Base-by-base conservation (phyloP, 2,888 invertebrate species). In the Limenitis camilla region DNA sequence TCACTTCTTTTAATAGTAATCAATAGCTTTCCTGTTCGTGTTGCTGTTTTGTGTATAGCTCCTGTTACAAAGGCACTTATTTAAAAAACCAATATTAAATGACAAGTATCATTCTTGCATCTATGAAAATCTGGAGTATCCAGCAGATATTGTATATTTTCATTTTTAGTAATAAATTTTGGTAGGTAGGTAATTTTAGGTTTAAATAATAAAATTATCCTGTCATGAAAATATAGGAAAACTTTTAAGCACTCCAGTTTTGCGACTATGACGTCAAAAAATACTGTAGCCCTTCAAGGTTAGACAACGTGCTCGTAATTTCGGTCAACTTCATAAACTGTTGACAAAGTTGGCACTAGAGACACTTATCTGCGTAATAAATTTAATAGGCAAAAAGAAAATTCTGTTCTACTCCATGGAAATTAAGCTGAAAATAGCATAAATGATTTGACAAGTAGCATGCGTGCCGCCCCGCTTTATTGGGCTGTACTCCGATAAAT, bases 401-500 rank as follows among this genome's bases (percentile, higher is more conserved):
- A 52, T 42, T 52, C 46, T 40, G 38, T 52, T 43, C 52, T 57
- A 46, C 46, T 40, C 44, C 54, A 39, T 28, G 32, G 52, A 54
- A 54, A 48, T 52, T 58, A 41, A 52, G 52, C 48, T 55, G 57
- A 57, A 54, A 52, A 55, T 58, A 41, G 52, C 41, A 52, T 50
- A 52, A 52, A 50, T 49, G 55, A 55, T 55, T 59, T 59, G 59
- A 57, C 50, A 60, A 55, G 58, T 58, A 41, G 58, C 56, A 53
- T 62, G 56, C 54, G 59, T 58, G 56, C 58, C 51, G 53, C 53
- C 46, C 52, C 57, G 52, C 53, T 64, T 64, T 64, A 63, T 62
- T 55, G 61, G 58, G 50, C 55, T 53, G 53, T 53, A 59, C 51
- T 59, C 56, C 67, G 61, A 74, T 74, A 76, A 73, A 75, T 74